Conservation (phyloP, 2,797 vertebrate species). For the Acrocephalus scirpaceus region DNA sequence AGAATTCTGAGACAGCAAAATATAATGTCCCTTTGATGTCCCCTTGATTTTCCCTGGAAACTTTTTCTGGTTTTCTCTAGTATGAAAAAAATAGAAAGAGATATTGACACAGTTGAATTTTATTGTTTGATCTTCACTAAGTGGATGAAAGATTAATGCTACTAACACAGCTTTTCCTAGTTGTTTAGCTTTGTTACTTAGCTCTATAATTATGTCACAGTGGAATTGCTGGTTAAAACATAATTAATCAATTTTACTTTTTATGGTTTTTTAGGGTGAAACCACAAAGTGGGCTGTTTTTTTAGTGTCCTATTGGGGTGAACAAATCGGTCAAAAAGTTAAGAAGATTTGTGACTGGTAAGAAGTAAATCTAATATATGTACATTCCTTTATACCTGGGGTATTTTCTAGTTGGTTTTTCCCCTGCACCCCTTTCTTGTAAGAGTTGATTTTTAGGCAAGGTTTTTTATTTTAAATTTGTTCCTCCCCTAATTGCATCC, state of each 20-base stretch:
- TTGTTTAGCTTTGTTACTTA: not conserved
- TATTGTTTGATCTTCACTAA: not conserved
- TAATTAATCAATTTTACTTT: not conserved
- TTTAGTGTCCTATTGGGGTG: slow-evolving; percentile 97
- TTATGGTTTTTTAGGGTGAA: slow-evolving; percentile 80
- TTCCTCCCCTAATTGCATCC: not conserved
- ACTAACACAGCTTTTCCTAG: not conserved
- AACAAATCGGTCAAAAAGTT: slow-evolving; percentile 98
- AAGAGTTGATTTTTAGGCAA: not conserved
- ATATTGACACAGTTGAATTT: not conserved
- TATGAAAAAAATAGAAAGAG: not conserved
- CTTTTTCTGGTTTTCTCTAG: not conserved
- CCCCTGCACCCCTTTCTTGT: not conserved
- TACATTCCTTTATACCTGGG: not conserved
- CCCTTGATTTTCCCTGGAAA: not conserved
- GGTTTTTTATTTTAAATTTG: not conserved
- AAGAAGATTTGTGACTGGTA: slow-evolving; percentile 99
- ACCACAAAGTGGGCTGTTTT: slow-evolving; percentile 90
- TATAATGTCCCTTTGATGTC: accelerated
- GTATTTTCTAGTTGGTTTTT: not conserved
- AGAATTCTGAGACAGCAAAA: not conserved
- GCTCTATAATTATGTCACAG: not conserved
- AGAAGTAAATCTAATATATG: slow-evolving; percentile 9
- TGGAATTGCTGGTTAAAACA: not conserved
- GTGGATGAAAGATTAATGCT: not conserved